Evolutionary conservation across 2,113 vertebrate species (phyloP).

Genomic region (Oreocharis arfaki): DNA sequence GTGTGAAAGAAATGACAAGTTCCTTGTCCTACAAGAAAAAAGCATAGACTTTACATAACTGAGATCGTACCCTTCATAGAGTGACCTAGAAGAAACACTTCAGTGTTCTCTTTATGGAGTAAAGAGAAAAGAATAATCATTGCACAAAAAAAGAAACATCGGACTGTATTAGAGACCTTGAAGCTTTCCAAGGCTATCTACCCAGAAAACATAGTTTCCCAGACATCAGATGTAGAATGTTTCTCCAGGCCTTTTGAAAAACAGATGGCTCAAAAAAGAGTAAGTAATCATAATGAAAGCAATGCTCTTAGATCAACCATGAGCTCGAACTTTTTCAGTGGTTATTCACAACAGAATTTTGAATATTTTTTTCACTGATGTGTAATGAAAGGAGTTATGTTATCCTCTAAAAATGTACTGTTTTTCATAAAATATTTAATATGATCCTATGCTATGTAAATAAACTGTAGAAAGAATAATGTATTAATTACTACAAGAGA

Average conservation of each 20-base stretch:
- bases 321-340: not conserved
- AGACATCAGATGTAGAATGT: not conserved
- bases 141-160: not conserved
- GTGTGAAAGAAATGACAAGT: not conserved
- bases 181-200: not conserved
- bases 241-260: not conserved
- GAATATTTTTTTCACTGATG: not conserved
- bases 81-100: not conserved
- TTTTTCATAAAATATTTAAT: not conserved
- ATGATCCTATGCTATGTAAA: not conserved
- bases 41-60: not conserved
- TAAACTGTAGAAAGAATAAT: not conserved
- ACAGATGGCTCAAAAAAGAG: not conserved
- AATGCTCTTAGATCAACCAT: not conserved
- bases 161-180: not conserved
- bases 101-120: rapidly evolving
- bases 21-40: not conserved
- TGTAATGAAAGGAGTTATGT: not conserved
- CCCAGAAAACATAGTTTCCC: not conserved
- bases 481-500: not conserved
- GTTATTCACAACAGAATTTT: not conserved
- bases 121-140: not conserved
- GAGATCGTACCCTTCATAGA: not conserved
- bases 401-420: not conserved
- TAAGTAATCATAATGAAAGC: not conserved